A percentile compares a stretch with the other conserved stretches of the same genome.
These are phyloP conservation scores for Morphnarchus princeps DNA, from an alignment of 2,113 vertebrate species.

Conservation along the genomic window DNA sequence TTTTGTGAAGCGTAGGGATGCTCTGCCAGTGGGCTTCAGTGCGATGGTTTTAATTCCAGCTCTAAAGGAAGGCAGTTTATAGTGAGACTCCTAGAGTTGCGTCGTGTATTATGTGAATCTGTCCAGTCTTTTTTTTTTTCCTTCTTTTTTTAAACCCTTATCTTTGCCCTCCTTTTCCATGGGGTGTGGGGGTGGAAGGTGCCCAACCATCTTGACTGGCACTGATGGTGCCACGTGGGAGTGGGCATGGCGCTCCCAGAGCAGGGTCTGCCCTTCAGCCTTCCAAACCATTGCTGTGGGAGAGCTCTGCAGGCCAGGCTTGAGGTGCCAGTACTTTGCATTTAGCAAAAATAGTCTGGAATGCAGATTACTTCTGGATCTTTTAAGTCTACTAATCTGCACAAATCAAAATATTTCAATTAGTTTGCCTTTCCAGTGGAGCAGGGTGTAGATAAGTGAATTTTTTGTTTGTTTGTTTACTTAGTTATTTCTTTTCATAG, in stretches of 20 bases:
- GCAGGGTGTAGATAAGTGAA: no score
- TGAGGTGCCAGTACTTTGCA: accelerated
- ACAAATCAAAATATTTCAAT: neutral
- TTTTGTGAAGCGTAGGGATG: neutral
- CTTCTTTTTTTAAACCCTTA: no score
- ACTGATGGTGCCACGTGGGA: neutral
- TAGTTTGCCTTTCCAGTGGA: neutral
- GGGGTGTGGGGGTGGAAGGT: neutral
- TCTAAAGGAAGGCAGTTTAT: accelerated
- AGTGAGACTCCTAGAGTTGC: accelerated
- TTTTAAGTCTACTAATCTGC: neutral
- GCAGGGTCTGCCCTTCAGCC: neutral
- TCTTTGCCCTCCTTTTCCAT: neutral
- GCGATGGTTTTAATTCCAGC: accelerated
- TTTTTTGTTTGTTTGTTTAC: no score
- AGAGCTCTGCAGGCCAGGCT: neutral
- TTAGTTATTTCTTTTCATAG: no score
- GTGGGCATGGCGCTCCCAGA: accelerated
- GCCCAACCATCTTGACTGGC: neutral
- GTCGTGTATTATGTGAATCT: accelerated
- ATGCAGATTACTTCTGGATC: neutral
- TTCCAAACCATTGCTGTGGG: accelerated
- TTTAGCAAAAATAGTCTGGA: neutral
- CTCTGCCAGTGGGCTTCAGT: neutral
- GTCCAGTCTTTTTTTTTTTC: neutral